Conservation (phyloP, 2,888 invertebrate genomes). For the Dione vanillae region DNA sequence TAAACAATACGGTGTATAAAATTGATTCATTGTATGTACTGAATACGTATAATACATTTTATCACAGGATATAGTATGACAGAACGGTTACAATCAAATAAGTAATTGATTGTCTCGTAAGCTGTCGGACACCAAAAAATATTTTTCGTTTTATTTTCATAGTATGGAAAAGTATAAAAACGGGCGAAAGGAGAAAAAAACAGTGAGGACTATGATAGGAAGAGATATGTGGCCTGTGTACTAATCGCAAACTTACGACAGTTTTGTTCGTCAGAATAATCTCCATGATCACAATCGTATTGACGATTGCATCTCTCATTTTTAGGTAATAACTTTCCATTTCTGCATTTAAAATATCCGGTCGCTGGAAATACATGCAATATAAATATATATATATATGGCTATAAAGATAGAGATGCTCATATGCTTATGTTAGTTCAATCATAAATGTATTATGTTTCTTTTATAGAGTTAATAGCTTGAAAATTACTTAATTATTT, state of each 20-base stretch:
- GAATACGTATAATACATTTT: too few species aligned
- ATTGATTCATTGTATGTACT: too few species aligned
- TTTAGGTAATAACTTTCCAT: constrained; percentile 84
- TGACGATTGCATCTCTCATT: constrained; percentile 85
- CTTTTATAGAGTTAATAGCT: not conserved
- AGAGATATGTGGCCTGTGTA: constrained; percentile 27
- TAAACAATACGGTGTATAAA: too few species aligned
- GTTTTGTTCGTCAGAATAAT: constrained; percentile 90
- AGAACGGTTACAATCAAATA: too few species aligned
- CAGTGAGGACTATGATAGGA: constrained; percentile 18
- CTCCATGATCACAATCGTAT: constrained; percentile 86
- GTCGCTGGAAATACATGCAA: constrained; percentile 74
- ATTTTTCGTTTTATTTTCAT: not conserved
- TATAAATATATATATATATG: constrained; percentile 33
- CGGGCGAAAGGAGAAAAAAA: not conserved
- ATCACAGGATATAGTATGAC: too few species aligned
- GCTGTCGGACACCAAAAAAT: too few species aligned
- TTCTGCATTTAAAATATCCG: constrained; percentile 87
- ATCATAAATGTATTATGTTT: not conserved
- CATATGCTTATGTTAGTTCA: not conserved
- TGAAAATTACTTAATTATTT: not conserved
- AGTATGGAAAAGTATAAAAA: not conserved
- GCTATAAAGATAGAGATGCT: not conserved
- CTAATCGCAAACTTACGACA: constrained; percentile 87
- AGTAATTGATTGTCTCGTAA: too few species aligned